Base-by-base conservation (phyloP, 2,888 invertebrate genomes). In the Pheosia gnoma region DNA sequence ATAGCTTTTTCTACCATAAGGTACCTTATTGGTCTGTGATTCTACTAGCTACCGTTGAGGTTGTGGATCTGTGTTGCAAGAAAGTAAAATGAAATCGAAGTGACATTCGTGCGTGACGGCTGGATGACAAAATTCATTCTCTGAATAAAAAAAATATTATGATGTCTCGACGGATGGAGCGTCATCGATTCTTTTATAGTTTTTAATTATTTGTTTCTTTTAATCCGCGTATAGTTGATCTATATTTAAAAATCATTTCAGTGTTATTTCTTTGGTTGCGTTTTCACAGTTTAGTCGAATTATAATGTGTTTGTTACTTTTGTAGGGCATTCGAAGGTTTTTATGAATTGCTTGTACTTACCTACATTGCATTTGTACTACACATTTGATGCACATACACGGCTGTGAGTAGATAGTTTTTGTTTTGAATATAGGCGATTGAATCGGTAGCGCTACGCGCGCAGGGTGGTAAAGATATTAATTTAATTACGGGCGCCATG, bases 401-500 rank as follows among this genome's bases (percentile, higher is more conserved):
- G 76, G 76, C 75, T 76, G 75, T 77, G 78, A 74, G 56, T 70
- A 74, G 71, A 66, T 70, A 66, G 65, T 67, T 66, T 25, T 52
- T 57, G 58, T 41, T 59, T 59, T 41, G 13, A 9, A 55, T 39
- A 13, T 55, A 43, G 10, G 4, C 9, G 8, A 43, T 43, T 43
- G 10, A 45, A 45, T 45, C 11, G 10, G 45, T 38, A 59, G 39
- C 11, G 53, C 25, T 52, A 37, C 53, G 70, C 25, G 54, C 60
- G 62, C 67, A 67, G 66, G 68, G 67, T 61, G 61, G 69, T 25
- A 25, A 25, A 25, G 58, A 68, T 68, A 70, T 66, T 77, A 71
- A 61, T 74, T 74, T 79, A 73, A 65, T 62, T 81, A 72, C 77
- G 78, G 90, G 84, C 92, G 93, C 93, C 92, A 92, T 93, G 92